phyloP scores from a whole-genome alignment of 2,797 vertebrate genomes.

The Liparis tanakae region DNA sequence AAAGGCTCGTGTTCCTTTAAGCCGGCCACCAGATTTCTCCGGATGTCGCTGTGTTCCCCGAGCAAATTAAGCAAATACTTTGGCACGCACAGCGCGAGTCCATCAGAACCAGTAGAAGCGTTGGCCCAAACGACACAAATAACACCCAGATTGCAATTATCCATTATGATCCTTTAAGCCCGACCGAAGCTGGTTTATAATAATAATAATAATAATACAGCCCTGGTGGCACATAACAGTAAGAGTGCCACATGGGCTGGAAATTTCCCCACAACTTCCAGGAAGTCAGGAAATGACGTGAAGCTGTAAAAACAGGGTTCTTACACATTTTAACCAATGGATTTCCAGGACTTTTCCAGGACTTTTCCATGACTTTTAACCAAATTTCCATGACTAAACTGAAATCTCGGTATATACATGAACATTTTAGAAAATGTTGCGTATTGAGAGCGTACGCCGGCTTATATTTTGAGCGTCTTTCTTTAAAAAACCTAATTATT shows the following conservation, averaged over 20 bases:
- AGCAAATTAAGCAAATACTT: neutral
- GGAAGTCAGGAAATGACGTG: constrained; percentile 50
- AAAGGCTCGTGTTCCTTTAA: neutral
- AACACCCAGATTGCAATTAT: neutral
- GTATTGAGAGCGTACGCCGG: too few relatives aligned
- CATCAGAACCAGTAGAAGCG: neutral
- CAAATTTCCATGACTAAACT: too few relatives aligned
- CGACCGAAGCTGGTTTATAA: neutral
- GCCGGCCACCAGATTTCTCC: neutral
- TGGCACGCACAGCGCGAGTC: neutral
- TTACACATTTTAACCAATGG: too few relatives aligned
- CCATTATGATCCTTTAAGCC: neutral
- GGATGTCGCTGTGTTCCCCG: neutral
- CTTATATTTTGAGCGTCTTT: too few relatives aligned
- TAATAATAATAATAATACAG: neutral
- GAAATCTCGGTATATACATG: too few relatives aligned
- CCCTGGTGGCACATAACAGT: constrained; percentile 26
- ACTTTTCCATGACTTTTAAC: too few relatives aligned
- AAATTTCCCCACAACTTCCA: constrained; percentile 49
- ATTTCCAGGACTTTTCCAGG: too few relatives aligned
- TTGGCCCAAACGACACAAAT: neutral
- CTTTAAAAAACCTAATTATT: too few relatives aligned
- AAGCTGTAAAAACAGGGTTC: too few relatives aligned
- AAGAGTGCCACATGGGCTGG: constrained; percentile 38
- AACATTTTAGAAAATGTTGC: too few relatives aligned